A percentile compares a stretch with the other conserved stretches of the same genome.
These are phyloP conservation scores for Dendrolimus punctatus DNA, from an alignment of 1,140 invertebrate genomes.

Conservation along the genomic window DNA sequence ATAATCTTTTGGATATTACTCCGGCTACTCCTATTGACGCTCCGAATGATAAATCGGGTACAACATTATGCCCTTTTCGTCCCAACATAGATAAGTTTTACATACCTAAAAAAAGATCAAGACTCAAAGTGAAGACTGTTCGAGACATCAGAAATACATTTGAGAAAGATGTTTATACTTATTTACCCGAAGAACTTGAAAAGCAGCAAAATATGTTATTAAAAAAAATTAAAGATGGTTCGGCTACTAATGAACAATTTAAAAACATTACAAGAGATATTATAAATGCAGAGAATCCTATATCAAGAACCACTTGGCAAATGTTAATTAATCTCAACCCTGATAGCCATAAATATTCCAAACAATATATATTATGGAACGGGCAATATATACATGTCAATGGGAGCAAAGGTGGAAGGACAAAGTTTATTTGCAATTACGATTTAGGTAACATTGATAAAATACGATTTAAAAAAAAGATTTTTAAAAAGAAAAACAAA, in stretches of 20 bases:
- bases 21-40: conserved; percentile 30
- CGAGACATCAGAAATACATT: conserved; percentile 40
- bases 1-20: conserved; percentile 33
- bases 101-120: conserved; percentile 45
- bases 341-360: conserved; percentile 26
- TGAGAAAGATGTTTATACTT: conserved; percentile 41
- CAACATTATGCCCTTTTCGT: conserved; percentile 30
- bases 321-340: conserved; percentile 60
- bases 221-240: conserved; percentile 46
- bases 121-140: conserved; percentile 52
- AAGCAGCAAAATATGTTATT: conserved; percentile 45
- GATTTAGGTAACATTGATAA: conserved; percentile 24
- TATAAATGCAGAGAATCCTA: conserved; percentile 31
- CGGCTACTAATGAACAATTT: conserved; percentile 36
- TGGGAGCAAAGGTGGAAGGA: conserved; percentile 50
- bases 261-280: conserved; percentile 40
- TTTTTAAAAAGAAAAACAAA: conserved; percentile 16
- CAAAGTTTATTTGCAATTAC: conserved; percentile 42
- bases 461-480: conserved; percentile 12
- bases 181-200: conserved; percentile 39
- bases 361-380: conserved; percentile 52
- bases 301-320: conserved; percentile 49
- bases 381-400: conserved; percentile 45
- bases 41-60: conserved; percentile 8
- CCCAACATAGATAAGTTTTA: conserved; percentile 46